Percentiles rank a stretch among this genome's conserved stretches.
phyloP scores from a whole-genome alignment of 2,113 vertebrate genomes.

The Pleuronectes platessa region DNA sequence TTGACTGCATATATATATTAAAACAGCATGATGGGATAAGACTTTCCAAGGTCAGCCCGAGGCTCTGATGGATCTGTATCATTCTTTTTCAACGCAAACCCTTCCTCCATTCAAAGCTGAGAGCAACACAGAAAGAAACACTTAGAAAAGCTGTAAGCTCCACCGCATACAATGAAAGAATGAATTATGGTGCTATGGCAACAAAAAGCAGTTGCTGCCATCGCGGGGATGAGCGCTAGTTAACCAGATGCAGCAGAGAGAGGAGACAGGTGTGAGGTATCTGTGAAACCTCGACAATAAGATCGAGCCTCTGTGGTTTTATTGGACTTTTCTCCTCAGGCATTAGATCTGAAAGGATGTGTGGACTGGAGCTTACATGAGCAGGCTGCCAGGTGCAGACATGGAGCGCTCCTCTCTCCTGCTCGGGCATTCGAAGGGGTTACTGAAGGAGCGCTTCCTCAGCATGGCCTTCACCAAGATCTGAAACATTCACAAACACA shows the following conservation, averaged over 20 bases:
- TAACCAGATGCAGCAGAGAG: conserved; percentile 58
- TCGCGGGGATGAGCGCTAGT: conserved; percentile 51
- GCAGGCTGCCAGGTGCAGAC: conserved; percentile 92
- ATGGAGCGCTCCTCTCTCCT: conserved; percentile 93
- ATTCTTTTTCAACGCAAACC: conserved; percentile 13
- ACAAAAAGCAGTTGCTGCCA: conserved; percentile 65
- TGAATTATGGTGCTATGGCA: conserved; percentile 77
- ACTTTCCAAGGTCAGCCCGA: conserved; percentile 38
- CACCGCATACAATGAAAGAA: conserved; percentile 60
- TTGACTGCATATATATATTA: neutral
- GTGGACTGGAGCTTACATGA: conserved; percentile 85
- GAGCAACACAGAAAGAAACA: conserved; percentile 61
- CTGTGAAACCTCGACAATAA: neutral
- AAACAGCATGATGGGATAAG: neutral
- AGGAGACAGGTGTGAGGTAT: conserved; percentile 45
- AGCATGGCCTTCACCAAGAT: conserved; percentile 98
- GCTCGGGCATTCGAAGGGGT: conserved; percentile 91
- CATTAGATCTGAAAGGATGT: neutral
- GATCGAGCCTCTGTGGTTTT: neutral
- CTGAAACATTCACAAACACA: conserved; percentile 73
- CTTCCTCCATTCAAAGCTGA: conserved; percentile 31
- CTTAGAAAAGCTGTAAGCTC: conserved; percentile 60
- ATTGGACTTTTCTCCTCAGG: neutral
- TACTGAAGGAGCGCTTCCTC: conserved; percentile 96
- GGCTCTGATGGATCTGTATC: conserved; percentile 7